These are phyloP conservation scores for Zosterops japonicus DNA, from an alignment of 2,113 vertebrate genomes.

Conservation along the genomic window DNA sequence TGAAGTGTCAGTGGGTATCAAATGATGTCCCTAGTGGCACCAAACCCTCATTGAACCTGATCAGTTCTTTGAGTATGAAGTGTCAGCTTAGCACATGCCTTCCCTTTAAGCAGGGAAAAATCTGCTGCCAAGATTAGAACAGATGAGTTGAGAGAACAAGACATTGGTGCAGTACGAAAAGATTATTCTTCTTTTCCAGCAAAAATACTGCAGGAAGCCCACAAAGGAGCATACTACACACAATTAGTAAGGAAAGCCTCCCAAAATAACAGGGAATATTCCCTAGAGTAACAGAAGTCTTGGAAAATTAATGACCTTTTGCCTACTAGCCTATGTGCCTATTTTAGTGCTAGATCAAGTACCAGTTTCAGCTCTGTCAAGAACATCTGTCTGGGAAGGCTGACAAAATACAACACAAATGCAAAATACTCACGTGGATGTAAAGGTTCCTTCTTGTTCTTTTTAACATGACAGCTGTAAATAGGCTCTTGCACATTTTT, in stretches of 20 bases:
- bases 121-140: not conserved
- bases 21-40: not conserved
- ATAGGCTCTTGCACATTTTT: not conserved
- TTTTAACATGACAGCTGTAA: not conserved
- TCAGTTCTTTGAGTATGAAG: not conserved
- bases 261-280: not conserved
- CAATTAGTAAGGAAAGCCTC: not conserved
- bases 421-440: accelerated
- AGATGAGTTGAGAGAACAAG: not conserved
- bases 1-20: not conserved
- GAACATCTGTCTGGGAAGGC: not conserved
- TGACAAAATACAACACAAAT: not conserved
- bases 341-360: not conserved
- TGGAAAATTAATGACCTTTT: not conserved
- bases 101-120: not conserved
- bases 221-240: not conserved
- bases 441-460: not conserved
- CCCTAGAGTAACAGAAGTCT: not conserved
- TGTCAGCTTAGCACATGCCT: not conserved
- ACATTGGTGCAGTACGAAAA: not conserved
- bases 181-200: not conserved
- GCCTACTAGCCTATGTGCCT: not conserved
- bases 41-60: not conserved
- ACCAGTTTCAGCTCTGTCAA: not conserved
- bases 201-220: not conserved